Evolutionary conservation across 2,113 vertebrate species (phyloP).

Genomic region (Paraplagusia blochii): DNA sequence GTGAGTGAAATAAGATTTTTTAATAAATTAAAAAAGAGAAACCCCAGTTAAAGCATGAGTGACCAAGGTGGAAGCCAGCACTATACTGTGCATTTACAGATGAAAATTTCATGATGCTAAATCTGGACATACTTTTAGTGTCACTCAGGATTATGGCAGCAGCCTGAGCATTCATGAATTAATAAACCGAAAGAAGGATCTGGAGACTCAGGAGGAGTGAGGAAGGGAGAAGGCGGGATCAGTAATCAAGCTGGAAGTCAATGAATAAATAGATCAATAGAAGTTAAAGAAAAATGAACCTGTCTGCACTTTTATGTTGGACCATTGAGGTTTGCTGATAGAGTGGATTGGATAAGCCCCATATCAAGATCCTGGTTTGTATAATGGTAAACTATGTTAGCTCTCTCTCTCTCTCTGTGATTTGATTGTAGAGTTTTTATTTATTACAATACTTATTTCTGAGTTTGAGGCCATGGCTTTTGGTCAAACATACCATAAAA

Average conservation of each 20-base stretch:
- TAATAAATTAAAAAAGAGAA: conserved; percentile 2
- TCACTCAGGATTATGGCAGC: conserved; percentile 89
- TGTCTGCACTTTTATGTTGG: background rate
- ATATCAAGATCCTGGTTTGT: too few relatives aligned
- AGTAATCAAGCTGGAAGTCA: conserved; percentile 39
- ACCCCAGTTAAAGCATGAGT: conserved; percentile 44
- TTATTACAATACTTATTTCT: too few relatives aligned
- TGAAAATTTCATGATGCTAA: conserved; percentile 93
- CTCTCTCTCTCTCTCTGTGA: too few relatives aligned
- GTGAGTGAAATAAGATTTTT: conserved; percentile 31
- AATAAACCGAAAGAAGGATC: conserved; percentile 79
- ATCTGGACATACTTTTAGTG: conserved; percentile 94
- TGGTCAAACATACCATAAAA: too few relatives aligned
- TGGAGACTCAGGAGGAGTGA: conserved; percentile 40
- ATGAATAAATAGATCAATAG: conserved; percentile 63
- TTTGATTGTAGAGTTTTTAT: too few relatives aligned
- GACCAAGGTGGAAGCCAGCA: conserved; percentile 36
- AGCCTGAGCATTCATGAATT: conserved; percentile 84
- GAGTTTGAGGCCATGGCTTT: too few relatives aligned
- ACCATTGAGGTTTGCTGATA: background rate
- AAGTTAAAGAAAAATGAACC: conserved; percentile 21
- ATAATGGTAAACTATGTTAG: too few relatives aligned
- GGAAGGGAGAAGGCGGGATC: conserved; percentile 9
- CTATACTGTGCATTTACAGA: conserved; percentile 75
- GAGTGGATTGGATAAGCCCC: too few relatives aligned